Evolutionary conservation across 2,888 invertebrate species (phyloP), one percentile per base, ranked within the genome.

Genomic region (Lycaena phlaeas): DNA sequence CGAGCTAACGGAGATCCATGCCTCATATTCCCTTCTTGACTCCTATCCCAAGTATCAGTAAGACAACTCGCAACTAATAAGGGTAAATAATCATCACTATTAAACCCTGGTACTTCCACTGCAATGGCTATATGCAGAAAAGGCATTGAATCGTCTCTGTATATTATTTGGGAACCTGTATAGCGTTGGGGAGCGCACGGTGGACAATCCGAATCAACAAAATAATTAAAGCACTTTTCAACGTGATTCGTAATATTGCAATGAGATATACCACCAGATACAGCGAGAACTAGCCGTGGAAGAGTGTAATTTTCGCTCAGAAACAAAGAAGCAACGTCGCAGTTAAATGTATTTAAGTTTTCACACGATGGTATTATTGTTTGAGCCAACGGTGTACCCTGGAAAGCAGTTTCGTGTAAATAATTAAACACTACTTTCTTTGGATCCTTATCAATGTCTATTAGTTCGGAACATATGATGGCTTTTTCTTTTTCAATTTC

Each of bases 251-350:
- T 85, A 38, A 93, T 71, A 38, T 88, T 72, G 0, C 86, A 71
- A 54, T 94, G 93, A 34, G 87, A 67, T 0, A 93, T 87, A 26
- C 89, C 88, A 40, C 90, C 93, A 27, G 92, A 90, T 29, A 88
- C 89, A 18, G 91, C 89, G 18, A 95, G 64, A 3, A 92, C 90
- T 61, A 94, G 87, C 49, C 92, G 81, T 11, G 89, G 57, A 1
- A 77, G 75, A 15, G 62, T 63, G 26, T 72, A 78, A 39, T 68
- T 60, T 36, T 66, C 52, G 4, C 41, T 30, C 6, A 71, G 45
- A 45, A 57, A 78, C 2, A 41, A 30, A 3, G 28, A 17, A 1
- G 87, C 40, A n/a, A 45, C 49, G 1, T 36, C 4, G 15, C 49
- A 50, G 40, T 88, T 88, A 86, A 68, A 94, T 2, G 43, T 56